Base-by-base conservation (phyloP, 2,797 vertebrate species). In the Poeciliopsis paucimaculata region DNA sequence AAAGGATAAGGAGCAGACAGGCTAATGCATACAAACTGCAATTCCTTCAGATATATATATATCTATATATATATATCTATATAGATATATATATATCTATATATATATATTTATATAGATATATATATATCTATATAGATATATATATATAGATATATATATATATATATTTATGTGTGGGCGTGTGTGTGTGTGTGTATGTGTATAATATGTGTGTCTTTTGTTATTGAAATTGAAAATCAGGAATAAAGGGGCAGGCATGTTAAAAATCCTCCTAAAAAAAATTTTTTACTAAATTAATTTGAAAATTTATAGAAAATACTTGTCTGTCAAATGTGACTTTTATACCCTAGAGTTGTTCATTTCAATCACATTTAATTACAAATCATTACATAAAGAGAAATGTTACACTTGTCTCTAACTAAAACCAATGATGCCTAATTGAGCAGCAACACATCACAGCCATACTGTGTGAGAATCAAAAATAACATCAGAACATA, bases 351-450 rank as follows among this genome's bases (percentile, higher is more conserved):
- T 70, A 6, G 23, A 71, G 68, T 46, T 71, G 41, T 71, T 71
- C 26, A 71, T 45, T 45, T 28, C 26, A 71, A 46, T n/a, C 43
- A 46, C 26, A 45, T 71, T 71, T 71, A n/a, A 45, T 45, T 34
- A 10, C 12, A 71, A 28, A 46, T 28, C n/a, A 28, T 46, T 9
- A 71, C 41, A 71, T n/a, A 36, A 43, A 46, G 23, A 71, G 46
- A 66, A 41, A 55, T 51, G 36, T 57, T 46, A 12, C n/a, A 23
- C 36, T 83, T 76, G 26, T 84, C 77, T 82, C 77, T 74, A 76
- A 45, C 28, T 28, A 36, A 70, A 20, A 10, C 28, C n/a, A 43
- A 47, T 31, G 72, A 76, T 53, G 26, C 18, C 43, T 55, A 53
- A 60, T 76, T 74, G 70, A 75, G 55, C 11, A 51, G 23, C 26